Base-by-base conservation (phyloP, 2,113 vertebrate species). In the Naja naja region DNA sequence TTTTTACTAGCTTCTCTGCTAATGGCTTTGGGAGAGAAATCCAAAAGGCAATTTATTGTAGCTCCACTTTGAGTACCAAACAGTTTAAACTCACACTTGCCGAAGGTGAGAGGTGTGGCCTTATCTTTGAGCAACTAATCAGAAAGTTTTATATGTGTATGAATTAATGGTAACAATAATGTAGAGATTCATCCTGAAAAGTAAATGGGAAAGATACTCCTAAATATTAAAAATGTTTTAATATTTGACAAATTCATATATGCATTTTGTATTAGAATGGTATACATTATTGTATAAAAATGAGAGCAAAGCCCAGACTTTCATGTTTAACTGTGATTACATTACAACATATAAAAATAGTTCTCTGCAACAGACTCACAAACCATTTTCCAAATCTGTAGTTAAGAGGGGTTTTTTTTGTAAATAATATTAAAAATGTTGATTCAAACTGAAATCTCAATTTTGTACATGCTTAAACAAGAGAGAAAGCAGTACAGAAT, bases 381-480 rank as follows among this genome's bases (percentile, higher is more conserved):
- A 86, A 86, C 12, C 86, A 91, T 93, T 64, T 94, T 53, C 9
- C 53, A 52, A 74, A 87, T 92, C 89, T 94, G 0, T 85, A 93
- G 93, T 91, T 1, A 27, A 45, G 47, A 52, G 43, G 54, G 2
- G 3, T 14, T 11, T 89, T 92, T 90, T 94, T 25, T 30, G 53
- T 49, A 87, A 92, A 92, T 49, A 34, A n/a, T 64, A 34, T 89
- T 90, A 87, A 87, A 85, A 55, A 34, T 54, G 64, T 54, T 92
- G 6, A 91, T 81, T 93, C 94, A 94, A 95, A 91, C 0, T 3
- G 93, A 8, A 88, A 47, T 3, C 0, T 87, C 85, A 74, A 88
- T 85, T 95, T 94, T 95, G 86, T 94, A 93, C 94, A 94, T 87
- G 92, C 95, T 90, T 92, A 95, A 93, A 94, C 88, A 93, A 88